Base-by-base conservation (phyloP, 1,140 invertebrate species). In the Pentalonia nigronervosa region DNA sequence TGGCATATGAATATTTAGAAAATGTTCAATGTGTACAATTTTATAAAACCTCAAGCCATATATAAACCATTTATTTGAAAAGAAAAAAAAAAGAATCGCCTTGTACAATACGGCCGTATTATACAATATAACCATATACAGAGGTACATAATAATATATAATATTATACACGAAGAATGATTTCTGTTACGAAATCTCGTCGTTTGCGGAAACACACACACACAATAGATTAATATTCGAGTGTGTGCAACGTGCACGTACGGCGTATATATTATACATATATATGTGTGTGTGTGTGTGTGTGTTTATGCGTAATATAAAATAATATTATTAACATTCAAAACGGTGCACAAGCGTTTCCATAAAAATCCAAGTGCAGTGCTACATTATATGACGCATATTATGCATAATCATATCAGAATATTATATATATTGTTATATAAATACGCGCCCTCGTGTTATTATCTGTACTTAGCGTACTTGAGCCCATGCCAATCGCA, bases 291-390 rank as follows among this genome's bases (percentile, higher is more conserved):
- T n/a, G n/a, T n/a, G n/a, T n/a, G n/a, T n/a, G n/a, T n/a, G n/a
- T n/a, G 14, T 76, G 4, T n/a, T 11, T 30, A n/a, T 17, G 17
- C 48, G 7, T 67, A n/a, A 30, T 25, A n/a, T 67, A 67, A 67
- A 76, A 67, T n/a, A 76, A n/a, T n/a, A 76, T 34, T 76, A 76
- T 76, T 76, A n/a, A n/a, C n/a, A 76, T 76, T 76, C 60, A 76
- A 76, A n/a, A 76, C 60, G n/a, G 60, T 76, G 60, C 60, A 76
- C 60, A 76, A 76, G 60, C 9, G n/a, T 76, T 76, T 76, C n/a
- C 60, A n/a, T n/a, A n/a, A 76, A 76, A 76, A 76, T n/a, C 60
- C 60, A 76, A 76, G 60, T 17, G 14, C 30, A 76, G 60, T 76
- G 60, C 25, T 25, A 30, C 60, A n/a, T 30, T 30, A n/a, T 11